These are phyloP conservation scores for Proterorhinus semilunaris DNA, from an alignment of 2,113 vertebrate genomes.

Conservation along the genomic window DNA sequence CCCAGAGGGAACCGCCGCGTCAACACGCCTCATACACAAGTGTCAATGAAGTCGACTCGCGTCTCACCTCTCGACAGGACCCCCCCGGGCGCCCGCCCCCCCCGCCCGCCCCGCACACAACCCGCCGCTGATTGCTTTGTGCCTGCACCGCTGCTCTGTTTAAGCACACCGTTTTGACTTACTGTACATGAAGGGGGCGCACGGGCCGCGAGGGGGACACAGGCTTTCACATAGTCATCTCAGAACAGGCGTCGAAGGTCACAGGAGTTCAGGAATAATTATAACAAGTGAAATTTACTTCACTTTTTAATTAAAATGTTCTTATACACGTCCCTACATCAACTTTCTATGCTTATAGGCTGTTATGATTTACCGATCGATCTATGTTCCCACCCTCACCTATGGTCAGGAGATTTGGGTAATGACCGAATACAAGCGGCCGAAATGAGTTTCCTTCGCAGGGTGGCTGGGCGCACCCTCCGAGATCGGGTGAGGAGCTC, in stretches of 20 bases:
- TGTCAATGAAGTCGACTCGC: conserved; percentile 58
- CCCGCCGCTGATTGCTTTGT: conserved; percentile 58
- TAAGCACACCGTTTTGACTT: conserved; percentile 32
- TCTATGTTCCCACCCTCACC: too few species aligned
- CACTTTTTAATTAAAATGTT: conserved; percentile 7
- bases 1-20: conserved; percentile 33
- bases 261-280: conserved; percentile 15
- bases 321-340: neutral
- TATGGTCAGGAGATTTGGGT: too few species aligned
- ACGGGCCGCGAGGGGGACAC: conserved; percentile 12
- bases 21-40: conserved; percentile 54
- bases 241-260: conserved; percentile 27
- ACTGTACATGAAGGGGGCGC: conserved; percentile 41
- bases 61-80: conserved; percentile 29
- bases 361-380: too few species aligned
- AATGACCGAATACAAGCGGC: too few species aligned
- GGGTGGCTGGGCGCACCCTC: too few species aligned
- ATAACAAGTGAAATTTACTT: neutral
- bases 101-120: conserved; percentile 36
- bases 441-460: too few species aligned
- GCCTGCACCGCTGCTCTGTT: conserved; percentile 57
- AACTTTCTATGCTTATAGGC: neutral
- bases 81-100: conserved; percentile 55
- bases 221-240: conserved; percentile 3
- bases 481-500: too few species aligned